phyloP scores from a whole-genome alignment of 2,797 vertebrate genomes.

The Labroides dimidiatus region DNA sequence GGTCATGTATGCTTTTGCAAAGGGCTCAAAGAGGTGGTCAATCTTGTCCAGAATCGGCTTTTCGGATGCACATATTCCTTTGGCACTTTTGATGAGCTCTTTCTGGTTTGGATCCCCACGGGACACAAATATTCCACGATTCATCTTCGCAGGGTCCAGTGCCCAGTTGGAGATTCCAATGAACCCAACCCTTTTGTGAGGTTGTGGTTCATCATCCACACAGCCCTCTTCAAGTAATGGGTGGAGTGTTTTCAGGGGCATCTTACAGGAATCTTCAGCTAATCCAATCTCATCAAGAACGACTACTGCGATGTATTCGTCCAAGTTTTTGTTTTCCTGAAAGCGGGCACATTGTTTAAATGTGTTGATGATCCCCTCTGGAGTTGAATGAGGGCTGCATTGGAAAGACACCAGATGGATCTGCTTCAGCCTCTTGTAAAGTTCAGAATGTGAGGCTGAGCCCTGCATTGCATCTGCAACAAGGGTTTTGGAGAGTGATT shows the following conservation, averaged over 20 bases:
- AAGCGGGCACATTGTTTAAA: slow-evolving; percentile 89
- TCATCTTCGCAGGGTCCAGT: slow-evolving; percentile 93
- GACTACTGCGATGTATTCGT: slow-evolving; percentile 90
- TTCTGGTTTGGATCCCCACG: slow-evolving; percentile 79
- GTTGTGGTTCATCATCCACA: slow-evolving; percentile 88
- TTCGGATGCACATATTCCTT: slow-evolving; percentile 89
- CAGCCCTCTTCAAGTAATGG: slow-evolving; percentile 93
- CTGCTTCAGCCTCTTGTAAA: slow-evolving; percentile 89
- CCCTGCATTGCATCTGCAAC: slow-evolving; percentile 93
- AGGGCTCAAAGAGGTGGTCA: slow-evolving; percentile 80
- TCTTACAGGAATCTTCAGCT: slow-evolving; percentile 93
- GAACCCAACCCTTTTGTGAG: slow-evolving; percentile 92
- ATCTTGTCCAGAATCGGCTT: slow-evolving; percentile 78
- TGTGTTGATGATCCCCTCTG: slow-evolving; percentile 89
- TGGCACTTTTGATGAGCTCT: slow-evolving; percentile 88
- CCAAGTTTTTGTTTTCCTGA: slow-evolving; percentile 90
- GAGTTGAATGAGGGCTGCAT: slow-evolving; percentile 91
- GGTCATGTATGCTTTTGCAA: slow-evolving; percentile 85
- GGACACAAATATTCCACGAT: slow-evolving; percentile 89
- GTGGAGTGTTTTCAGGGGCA: slow-evolving; percentile 94
- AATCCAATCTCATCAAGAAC: slow-evolving; percentile 94
- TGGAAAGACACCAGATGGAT: slow-evolving; percentile 91
- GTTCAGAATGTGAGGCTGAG: slow-evolving; percentile 85
- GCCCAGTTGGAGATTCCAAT: slow-evolving; percentile 94
- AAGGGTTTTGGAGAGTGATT: slow-evolving; percentile 93